Percentiles rank a stretch among this genome's conserved stretches.
These are phyloP conservation scores for Dryoscopus gambensis DNA, from an alignment of 2,113 vertebrate genomes.

Conservation along the genomic window DNA sequence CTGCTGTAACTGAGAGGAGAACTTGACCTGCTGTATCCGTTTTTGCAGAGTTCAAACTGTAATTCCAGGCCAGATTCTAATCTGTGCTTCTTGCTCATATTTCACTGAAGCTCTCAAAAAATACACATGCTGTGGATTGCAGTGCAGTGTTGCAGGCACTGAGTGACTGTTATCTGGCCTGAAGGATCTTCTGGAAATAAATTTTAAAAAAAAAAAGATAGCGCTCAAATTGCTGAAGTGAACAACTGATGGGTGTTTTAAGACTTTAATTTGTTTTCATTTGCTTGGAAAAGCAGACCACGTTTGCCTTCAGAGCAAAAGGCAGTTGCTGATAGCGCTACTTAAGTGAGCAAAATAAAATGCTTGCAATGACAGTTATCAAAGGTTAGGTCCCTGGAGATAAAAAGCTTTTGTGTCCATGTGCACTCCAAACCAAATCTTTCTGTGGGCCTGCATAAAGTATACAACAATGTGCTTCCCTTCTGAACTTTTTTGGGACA, in stretches of 20 bases:
- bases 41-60: slow-evolving; percentile 49
- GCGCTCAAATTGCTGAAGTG: slow-evolving; percentile 13
- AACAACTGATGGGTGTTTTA: slow-evolving; percentile 36
- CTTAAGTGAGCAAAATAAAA: slow-evolving; percentile 34
- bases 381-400: slow-evolving; percentile 30
- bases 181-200: slow-evolving; percentile 37
- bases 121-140: slow-evolving; percentile 9
- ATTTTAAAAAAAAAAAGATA: neutral
- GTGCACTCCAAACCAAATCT: neutral
- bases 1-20: slow-evolving; percentile 44
- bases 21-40: slow-evolving; percentile 53
- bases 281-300: slow-evolving; percentile 40
- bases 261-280: slow-evolving; percentile 45
- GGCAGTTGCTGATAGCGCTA: neutral
- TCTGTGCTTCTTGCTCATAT: slow-evolving; percentile 50
- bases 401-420: slow-evolving; percentile 46
- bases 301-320: slow-evolving; percentile 11
- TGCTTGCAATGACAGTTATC: slow-evolving; percentile 31
- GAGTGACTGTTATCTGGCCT: slow-evolving; percentile 4
- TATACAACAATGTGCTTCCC: slow-evolving; percentile 65
- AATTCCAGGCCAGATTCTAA: slow-evolving; percentile 60
- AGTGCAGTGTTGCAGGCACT: neutral
- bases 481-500: slow-evolving; percentile 68
- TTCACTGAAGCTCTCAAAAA: slow-evolving; percentile 56
- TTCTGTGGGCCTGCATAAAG: slow-evolving; percentile 26